These are phyloP conservation scores for Euwallacea fornicatus DNA, from an alignment of 1,140 invertebrate genomes.

Conservation along the genomic window DNA sequence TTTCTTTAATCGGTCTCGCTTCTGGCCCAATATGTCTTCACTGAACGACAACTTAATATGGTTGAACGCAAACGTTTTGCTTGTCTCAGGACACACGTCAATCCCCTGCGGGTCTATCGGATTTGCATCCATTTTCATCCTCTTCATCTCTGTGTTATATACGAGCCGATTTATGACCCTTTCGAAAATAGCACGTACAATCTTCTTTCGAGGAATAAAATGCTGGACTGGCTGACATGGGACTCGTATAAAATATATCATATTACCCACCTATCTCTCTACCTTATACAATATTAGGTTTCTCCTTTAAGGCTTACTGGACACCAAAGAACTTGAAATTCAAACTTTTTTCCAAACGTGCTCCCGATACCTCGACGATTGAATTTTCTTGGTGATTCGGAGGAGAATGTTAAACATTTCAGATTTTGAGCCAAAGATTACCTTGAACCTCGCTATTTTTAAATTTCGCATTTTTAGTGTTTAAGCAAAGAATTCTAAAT, in stretches of 20 bases:
- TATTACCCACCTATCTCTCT: slow-evolving; percentile 1
- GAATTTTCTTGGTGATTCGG: no score
- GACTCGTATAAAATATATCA: slow-evolving; percentile 15
- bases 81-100: slow-evolving; percentile 3
- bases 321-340: no score
- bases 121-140: slow-evolving; percentile 16
- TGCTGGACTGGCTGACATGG: neutral
- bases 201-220: slow-evolving; percentile 18
- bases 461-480: no score
- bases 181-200: slow-evolving; percentile 14
- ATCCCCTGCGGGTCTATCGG: slow-evolving; percentile 11
- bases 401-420: no score
- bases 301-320: no score
- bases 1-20: no score
- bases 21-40: no score
- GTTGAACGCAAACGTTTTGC: neutral
- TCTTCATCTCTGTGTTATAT: slow-evolving; percentile 8
- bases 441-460: no score
- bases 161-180: slow-evolving; percentile 6
- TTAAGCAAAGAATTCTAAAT: no score
- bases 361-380: no score
- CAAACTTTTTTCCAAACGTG: neutral
- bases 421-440: no score
- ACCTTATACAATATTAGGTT: no score
- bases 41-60: neutral